Base-by-base conservation (phyloP, 2,797 vertebrate genomes). In the Phoebastria nigripes region DNA sequence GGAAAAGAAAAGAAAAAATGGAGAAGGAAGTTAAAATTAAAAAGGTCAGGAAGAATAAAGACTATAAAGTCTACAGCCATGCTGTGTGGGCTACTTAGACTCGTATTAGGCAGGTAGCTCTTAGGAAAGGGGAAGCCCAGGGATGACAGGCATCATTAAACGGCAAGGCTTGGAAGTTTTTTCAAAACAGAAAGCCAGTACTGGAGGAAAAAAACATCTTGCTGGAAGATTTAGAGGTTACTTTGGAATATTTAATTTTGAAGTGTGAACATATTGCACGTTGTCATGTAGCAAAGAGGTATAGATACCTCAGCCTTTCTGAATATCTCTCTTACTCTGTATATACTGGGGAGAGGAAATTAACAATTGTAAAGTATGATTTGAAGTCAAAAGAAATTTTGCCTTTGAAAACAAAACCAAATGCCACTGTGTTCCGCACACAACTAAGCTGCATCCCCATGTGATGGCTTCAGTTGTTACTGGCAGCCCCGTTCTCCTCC, bases 81-180 rank as follows among this genome's bases (percentile, higher is more conserved):
- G 15, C 29, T 87, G 8, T 42, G 6, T 41, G 41, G 18, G 9
- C 26, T 84, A 12, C 44, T 77, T 54, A 59, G 61, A 35, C 18
- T n/a, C 0, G 0, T 52, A 63, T 13, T 28, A 41, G 21, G 41
- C 62, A 77, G 21, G 47, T 22, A 62, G 31, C 6, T 66, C 24
- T 77, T 66, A 26, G 67, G 41, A 77, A 80, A 72, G 35, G 18
- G 24, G 13, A 82, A 80, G 41, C 18, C 61, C 41, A 15, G 25
- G 9, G 24, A 14, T 81, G 33, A 73, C 35, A 28, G 19, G 1
- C 51, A 70, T 59, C 51, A 61, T 41, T 78, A 89, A 91, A 74
- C 39, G 31, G 15, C 15, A 91, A 56, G 21, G 13, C 5, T 61
- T 80, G 24, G 72, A 86, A 73, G 4, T 7, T 61, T 83, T 83